A percentile compares a stretch with the other conserved stretches of the same genome.
These are phyloP conservation scores for Nasua narica DNA, from an alignment of 2,797 vertebrate genomes.

Conservation along the genomic window DNA sequence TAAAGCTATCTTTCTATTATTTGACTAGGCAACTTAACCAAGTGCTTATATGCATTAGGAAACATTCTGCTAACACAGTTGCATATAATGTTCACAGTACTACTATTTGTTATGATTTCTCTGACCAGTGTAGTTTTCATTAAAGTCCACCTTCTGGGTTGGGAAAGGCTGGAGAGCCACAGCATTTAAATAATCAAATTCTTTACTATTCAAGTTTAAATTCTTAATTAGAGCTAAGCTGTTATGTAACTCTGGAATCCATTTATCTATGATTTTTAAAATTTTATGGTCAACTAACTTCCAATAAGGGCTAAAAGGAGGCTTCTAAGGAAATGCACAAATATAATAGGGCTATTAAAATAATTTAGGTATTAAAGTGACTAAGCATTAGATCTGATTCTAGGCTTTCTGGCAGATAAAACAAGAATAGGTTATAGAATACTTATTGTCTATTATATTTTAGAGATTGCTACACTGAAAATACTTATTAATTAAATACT, in stretches of 20 bases:
- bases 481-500: slow-evolving; percentile 71
- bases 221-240: neutral
- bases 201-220: slow-evolving; percentile 18
- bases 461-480: slow-evolving; percentile 13
- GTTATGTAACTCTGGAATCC: slow-evolving; percentile 39
- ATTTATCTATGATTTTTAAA: neutral
- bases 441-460: neutral
- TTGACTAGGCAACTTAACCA: neutral
- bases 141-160: neutral
- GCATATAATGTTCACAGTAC: neutral
- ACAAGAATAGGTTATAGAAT: neutral
- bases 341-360: neutral
- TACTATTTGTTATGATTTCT: slow-evolving; percentile 9
- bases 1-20: slow-evolving; percentile 12
- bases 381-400: slow-evolving; percentile 20
- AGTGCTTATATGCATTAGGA: neutral
- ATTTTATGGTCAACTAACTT: slow-evolving; percentile 34
- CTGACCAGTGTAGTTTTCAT: neutral
- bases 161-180: neutral
- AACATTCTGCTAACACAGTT: neutral
- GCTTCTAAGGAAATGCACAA: slow-evolving; percentile 14
- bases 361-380: neutral
- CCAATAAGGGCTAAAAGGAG: neutral
- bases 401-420: neutral
- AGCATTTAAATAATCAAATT: neutral